Base-by-base conservation (phyloP, 1,140 invertebrate species). In the Anagrus nilaparvatae region DNA sequence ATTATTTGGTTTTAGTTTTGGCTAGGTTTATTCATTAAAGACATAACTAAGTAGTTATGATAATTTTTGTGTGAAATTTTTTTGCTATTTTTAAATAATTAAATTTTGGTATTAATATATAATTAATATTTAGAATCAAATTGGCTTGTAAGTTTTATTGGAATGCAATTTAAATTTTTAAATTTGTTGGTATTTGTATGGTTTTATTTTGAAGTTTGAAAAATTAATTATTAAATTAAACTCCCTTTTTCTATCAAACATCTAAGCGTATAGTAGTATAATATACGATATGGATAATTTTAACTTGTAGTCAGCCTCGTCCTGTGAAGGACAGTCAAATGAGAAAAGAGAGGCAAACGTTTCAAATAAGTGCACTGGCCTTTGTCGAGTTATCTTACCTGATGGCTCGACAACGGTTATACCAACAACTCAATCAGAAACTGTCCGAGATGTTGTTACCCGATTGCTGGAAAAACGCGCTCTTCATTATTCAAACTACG, bases 401-500 rank as follows among this genome's bases (percentile, higher is more conserved):
- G 90, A 93, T 69, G 82, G 84, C 32, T 88, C 89, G 18, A 92
- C 90, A 9, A 91, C 91, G 5, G 90, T 96, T 47, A 84, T 95
- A 33, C 79, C 82, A 55, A 79, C 81, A 12, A 75, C 75, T 61
- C 71, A 72, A 59, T 78, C 74, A 21, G 82, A 88, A 49, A 81
- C 79, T 8, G 79, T 93, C 45, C 77, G 78, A 48, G 74, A 79
- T 43, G 71, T 94, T 43, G 77, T 96, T 20, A 79, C 79, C 45
- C 74, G 83, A 34, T 71, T 96, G 28, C 75, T 95, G 52, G 85
- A 89, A 54, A 88, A 89, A 63, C 63, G 87, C 48, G 81, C 79
- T 43, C 69, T 92, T 14, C 69, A 71, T 41, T 89, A 85, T 60
- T 76, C 78, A 48, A 76, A 79, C 43, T 84, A 83, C 60, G 84